Evolutionary conservation across 2,113 vertebrate species (phyloP), one percentile per base, ranked within the genome.

Genomic region (Oplegnathus fasciatus): DNA sequence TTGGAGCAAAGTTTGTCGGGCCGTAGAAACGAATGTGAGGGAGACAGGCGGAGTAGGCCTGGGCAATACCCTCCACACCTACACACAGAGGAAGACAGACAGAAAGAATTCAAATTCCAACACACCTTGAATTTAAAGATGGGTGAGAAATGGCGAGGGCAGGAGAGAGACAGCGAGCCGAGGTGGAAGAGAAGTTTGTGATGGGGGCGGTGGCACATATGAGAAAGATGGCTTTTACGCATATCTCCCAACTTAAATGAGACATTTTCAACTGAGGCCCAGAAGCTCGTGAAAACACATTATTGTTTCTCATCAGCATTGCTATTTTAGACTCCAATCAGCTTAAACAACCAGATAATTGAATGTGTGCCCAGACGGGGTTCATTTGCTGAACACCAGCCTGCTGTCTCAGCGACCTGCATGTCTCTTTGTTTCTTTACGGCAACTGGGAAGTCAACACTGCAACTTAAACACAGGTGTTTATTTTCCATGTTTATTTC

Each of bases 21-120:
- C 98, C 98, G 0, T 99, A 99, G 95, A 99, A 99, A 74, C 98
- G 98, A 82, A 99, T 96, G 88, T 98, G 98, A 73, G 98, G 98
- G 80, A 99, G 95, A 86, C 98, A 99, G 85, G 96, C 94, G 0
- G 98, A 98, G 92, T 99, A 99, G 0, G 98, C 98, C 92, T 97
- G 95, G 74, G 97, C 97, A 6, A 99, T 99, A 57, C 98, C 98
- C 30, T 99, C 98, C 85, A 99, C 98, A 14, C 98, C 98, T 99
- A 70, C 11, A 80, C 42, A 75, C 10, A 80, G 17, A 75, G 0
- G 78, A 17, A 50, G 11, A 70, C 9, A 66, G 26, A 80, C 22
- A 75, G 4, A 72, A 5, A 32, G 1, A 7, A 17, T 46, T 48
- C 20, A 9, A 10, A 48, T 20, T 3, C 15, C 8, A 67, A 40